These are phyloP conservation scores for Coremacera marginata DNA, from an alignment of 2,888 invertebrate genomes.

Conservation along the genomic window DNA sequence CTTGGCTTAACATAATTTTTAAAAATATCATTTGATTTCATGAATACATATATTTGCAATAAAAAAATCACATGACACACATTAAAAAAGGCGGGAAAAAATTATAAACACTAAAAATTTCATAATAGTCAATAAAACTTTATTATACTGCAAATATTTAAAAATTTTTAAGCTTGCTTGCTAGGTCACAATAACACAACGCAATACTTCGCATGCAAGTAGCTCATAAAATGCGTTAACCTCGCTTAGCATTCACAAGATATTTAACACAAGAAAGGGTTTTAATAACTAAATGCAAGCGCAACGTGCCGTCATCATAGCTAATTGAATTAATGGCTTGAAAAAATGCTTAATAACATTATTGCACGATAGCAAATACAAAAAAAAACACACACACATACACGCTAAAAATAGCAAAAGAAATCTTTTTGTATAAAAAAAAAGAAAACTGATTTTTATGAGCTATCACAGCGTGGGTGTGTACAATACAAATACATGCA, in stretches of 20 bases:
- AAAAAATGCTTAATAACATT: background rate
- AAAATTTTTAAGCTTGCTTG: background rate
- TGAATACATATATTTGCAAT: too few species aligned
- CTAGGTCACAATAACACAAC: background rate
- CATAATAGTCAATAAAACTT: background rate
- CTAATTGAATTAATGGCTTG: constrained; percentile 12
- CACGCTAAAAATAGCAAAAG: background rate
- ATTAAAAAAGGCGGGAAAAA: too few species aligned
- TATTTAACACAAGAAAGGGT: constrained; percentile 4
- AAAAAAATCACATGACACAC: background rate
- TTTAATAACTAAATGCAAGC: constrained; percentile 1
- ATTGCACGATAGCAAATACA: background rate
- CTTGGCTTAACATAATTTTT: too few species aligned
- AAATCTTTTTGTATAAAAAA: background rate
- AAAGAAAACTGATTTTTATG: background rate
- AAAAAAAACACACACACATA: background rate
- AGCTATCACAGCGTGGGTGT: background rate
- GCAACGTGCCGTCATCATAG: background rate
- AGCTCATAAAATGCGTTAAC: background rate
- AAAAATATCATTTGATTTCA: too few species aligned
- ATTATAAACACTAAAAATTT: background rate
- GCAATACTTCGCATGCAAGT: background rate
- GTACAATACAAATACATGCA: background rate
- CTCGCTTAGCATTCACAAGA: background rate
- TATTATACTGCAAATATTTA: background rate